Conservation (phyloP, 2,888 invertebrate genomes). For the Rotaria sp. region DNA sequence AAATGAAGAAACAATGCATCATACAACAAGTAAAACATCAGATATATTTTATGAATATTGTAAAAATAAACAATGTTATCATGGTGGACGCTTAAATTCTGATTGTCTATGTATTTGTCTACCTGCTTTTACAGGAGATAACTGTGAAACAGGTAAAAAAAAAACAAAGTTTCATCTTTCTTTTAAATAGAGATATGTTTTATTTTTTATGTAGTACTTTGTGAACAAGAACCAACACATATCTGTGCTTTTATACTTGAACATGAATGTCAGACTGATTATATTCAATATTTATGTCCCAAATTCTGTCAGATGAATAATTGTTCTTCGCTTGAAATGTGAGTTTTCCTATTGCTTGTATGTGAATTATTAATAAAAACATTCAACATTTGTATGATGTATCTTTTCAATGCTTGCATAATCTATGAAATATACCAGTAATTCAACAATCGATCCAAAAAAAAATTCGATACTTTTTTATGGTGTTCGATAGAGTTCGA, state of each 20-base stretch:
- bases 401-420: too few relatives aligned
- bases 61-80: background rate
- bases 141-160: background rate
- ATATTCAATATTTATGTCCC: background rate
- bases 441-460: too few relatives aligned
- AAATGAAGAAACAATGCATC: background rate
- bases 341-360: too few relatives aligned
- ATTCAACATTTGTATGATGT: too few relatives aligned
- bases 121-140: background rate
- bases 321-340: background rate
- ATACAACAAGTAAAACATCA: background rate
- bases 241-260: background rate
- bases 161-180: background rate
- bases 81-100: background rate
- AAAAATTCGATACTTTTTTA: too few relatives aligned
- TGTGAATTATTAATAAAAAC: too few relatives aligned
- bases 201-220: background rate
- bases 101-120: slow-evolving; percentile 16
- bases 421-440: too few relatives aligned
- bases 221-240: slow-evolving; percentile 2
- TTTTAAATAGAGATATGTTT: background rate
- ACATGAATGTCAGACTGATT: background rate
- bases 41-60: background rate
- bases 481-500: too few relatives aligned
- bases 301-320: background rate